Evolutionary conservation across 1,140 invertebrate genomes (phyloP), one percentile per base, ranked within the genome.

Genomic region (Eciton burchellii): DNA sequence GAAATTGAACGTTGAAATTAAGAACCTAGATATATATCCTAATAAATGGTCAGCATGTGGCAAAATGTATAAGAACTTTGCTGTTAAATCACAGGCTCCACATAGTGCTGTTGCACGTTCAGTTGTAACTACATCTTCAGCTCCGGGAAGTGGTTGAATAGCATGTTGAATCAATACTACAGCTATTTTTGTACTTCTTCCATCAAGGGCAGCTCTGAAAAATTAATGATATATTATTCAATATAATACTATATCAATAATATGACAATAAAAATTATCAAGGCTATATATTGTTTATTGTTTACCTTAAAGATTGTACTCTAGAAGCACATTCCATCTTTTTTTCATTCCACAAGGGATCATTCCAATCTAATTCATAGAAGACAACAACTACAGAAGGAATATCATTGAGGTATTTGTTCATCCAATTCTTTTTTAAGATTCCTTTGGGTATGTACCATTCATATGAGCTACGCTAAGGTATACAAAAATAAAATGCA

Each of bases 381-480:
- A 99, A 99, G 49, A 99, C 95, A 9, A 99, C 98, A 65, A 99
- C 96, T 0, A 99, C 96, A 3, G 98, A 97, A 19, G 99, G 99
- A 84, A 99, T 95, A 63, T 98, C 95, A 88, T 97, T 96, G 8
- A 99, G 94, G 92, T 99, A 98, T 94, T 99, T 99, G 11, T 96
- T 95, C 95, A 99, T 97, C 99, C 99, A 99, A 90, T 98, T 98
- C 9, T 96, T 96, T 92, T 99, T 99, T 3, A 99, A 94, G 83
- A 99, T 98, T 41, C 99, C 99, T 94, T 99, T 99, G 0, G 98
- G 98, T 89, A 98, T 97, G 90, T 99, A 99, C 97, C 97, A 98
- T 90, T 99, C 98, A 93, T 99, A 99, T 0, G 97, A 97, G 87
- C 97, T 97, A 89, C 97, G 95, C 96, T 96, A 89, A 90, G 87